These are phyloP conservation scores for Silurus meridionalis DNA, from an alignment of 2,113 vertebrate genomes.

Conservation along the genomic window DNA sequence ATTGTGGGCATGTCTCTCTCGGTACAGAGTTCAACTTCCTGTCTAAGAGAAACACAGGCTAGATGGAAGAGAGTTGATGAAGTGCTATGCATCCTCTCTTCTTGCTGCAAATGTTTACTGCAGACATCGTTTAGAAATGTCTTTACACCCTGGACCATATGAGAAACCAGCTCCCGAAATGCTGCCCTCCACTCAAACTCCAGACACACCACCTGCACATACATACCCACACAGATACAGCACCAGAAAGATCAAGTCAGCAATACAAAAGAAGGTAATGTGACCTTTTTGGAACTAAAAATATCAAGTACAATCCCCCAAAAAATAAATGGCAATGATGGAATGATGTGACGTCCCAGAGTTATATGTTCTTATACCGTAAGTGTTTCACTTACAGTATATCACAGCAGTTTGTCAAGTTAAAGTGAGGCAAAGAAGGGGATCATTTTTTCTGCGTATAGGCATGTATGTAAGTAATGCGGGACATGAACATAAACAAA, in stretches of 20 bases:
- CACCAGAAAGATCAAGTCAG: conserved; percentile 29
- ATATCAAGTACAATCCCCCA: neutral
- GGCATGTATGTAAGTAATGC: neutral
- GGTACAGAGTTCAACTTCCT: conserved; percentile 64
- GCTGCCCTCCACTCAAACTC: conserved; percentile 88
- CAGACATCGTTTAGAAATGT: conserved; percentile 82
- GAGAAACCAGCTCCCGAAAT: conserved; percentile 79
- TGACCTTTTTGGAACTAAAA: neutral
- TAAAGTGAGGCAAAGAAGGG: neutral
- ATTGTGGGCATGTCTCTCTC: conserved; percentile 82
- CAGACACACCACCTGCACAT: conserved; percentile 75
- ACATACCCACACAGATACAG: conserved; percentile 43
- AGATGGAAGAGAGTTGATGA: conserved; percentile 64
- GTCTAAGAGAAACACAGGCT: conserved; percentile 64
- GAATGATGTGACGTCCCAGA: neutral
- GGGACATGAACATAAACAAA: neutral
- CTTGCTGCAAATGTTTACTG: conserved; percentile 79
- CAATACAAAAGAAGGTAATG: neutral
- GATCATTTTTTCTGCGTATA: neutral
- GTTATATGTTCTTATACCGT: too few relatives aligned
- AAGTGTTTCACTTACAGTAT: neutral
- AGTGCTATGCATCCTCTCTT: conserved; percentile 72
- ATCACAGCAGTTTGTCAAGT: neutral
- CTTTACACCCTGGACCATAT: conserved; percentile 82
- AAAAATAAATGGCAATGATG: neutral